phyloP scores from a whole-genome alignment of 2,113 vertebrate species.

The Falco punctatus region DNA sequence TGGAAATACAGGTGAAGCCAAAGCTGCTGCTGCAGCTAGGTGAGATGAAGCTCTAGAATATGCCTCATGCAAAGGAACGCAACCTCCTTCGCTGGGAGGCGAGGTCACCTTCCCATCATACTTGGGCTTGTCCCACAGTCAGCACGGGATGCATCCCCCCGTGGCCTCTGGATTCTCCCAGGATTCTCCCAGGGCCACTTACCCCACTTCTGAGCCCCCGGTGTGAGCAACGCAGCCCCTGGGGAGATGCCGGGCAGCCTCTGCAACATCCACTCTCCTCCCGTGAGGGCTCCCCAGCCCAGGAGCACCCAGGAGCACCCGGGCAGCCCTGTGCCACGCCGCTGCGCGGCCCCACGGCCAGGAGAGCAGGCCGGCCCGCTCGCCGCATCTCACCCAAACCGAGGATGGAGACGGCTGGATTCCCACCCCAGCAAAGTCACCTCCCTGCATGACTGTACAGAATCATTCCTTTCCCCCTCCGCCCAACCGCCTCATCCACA shows the following conservation, averaged over 20 bases:
- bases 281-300: background rate
- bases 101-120: rapidly evolving
- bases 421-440: background rate
- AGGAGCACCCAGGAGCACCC: too few relatives aligned
- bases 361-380: background rate
- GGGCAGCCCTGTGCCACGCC: background rate
- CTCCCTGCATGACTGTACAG: background rate
- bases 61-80: background rate
- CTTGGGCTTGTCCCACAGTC: background rate
- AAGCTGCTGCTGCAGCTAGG: background rate
- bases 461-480: background rate
- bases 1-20: background rate
- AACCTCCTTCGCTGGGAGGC: background rate
- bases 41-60: rapidly evolving
- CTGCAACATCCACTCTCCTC: background rate
- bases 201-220: background rate
- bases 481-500: background rate
- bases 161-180: background rate
- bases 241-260: background rate
- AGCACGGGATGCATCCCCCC: rapidly evolving
- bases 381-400: rapidly evolving
- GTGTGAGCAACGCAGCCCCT: rapidly evolving
- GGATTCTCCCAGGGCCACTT: background rate
- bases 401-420: background rate
- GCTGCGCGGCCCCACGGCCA: background rate